Evolutionary conservation across 2,797 vertebrate genomes (phyloP).

Genomic region (Neomorphus geoffroyi): DNA sequence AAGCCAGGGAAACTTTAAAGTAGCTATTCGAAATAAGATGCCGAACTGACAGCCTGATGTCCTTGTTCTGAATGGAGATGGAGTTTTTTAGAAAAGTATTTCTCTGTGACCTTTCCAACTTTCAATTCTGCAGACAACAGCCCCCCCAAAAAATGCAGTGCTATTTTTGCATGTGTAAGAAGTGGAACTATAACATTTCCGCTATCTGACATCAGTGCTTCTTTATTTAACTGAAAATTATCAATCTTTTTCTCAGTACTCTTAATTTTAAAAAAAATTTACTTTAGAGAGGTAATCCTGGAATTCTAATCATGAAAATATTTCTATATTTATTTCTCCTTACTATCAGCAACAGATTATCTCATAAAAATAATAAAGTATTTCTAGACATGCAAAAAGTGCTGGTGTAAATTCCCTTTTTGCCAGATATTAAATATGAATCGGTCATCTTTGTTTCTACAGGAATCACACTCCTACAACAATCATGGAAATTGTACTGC

Average conservation of each 20-base stretch:
- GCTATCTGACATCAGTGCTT: neutral
- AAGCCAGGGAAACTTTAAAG: neutral
- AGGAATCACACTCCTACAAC: neutral
- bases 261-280: neutral
- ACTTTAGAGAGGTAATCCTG: neutral
- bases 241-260: neutral
- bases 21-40: neutral
- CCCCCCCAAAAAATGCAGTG: slow-evolving; percentile 11
- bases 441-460: neutral
- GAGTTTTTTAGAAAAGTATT: neutral
- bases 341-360: neutral
- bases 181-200: neutral
- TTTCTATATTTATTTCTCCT: neutral
- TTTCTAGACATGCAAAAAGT: neutral
- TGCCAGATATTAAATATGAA: neutral
- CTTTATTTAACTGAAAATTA: neutral
- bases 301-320: neutral
- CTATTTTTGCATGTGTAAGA: neutral
- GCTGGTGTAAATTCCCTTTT: neutral
- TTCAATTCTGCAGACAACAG: neutral
- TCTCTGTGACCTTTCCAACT: slow-evolving; percentile 10
- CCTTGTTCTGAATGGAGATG: neutral
- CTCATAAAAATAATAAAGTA: neutral
- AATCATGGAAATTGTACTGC: too few species aligned
- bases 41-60: neutral